Conservation (phyloP, 1,140 invertebrate genomes). For the Heliconius hermathena region DNA sequence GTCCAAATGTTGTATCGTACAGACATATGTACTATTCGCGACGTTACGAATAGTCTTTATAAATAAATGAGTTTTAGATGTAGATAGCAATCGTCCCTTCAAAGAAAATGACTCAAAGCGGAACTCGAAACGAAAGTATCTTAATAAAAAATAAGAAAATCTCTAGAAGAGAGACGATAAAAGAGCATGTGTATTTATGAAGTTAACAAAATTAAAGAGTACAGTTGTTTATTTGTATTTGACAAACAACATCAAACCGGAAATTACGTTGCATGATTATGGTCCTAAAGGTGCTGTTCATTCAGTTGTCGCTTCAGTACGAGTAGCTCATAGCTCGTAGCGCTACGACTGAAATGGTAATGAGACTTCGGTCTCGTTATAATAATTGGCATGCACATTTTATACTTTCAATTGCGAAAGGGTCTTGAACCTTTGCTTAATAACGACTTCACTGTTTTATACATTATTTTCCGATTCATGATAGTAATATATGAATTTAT, state of each 20-base stretch:
- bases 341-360: neutral
- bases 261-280: neutral
- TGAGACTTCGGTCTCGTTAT: constrained; percentile 6
- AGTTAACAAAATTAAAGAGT: neutral
- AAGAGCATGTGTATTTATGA: constrained; percentile 1
- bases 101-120: neutral
- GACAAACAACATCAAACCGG: neutral
- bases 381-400: constrained; percentile 3
- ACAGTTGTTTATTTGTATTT: constrained; percentile 3
- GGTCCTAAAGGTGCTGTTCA: neutral
- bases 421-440: neutral
- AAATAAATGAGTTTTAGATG: neutral
- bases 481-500: neutral
- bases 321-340: neutral
- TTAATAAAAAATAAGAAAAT: neutral
- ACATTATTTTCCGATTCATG: neutral
- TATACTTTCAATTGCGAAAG: neutral
- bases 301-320: neutral
- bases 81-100: neutral
- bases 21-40: neutral
- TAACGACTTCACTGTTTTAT: neutral
- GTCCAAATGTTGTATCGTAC: neutral
- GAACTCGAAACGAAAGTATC: neutral
- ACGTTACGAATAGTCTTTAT: neutral
- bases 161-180: constrained; percentile 5